A percentile compares a stretch with the other conserved stretches of the same genome.
phyloP scores from a whole-genome alignment of 2,888 invertebrate genomes.

The Cheiracanthium punctorium region DNA sequence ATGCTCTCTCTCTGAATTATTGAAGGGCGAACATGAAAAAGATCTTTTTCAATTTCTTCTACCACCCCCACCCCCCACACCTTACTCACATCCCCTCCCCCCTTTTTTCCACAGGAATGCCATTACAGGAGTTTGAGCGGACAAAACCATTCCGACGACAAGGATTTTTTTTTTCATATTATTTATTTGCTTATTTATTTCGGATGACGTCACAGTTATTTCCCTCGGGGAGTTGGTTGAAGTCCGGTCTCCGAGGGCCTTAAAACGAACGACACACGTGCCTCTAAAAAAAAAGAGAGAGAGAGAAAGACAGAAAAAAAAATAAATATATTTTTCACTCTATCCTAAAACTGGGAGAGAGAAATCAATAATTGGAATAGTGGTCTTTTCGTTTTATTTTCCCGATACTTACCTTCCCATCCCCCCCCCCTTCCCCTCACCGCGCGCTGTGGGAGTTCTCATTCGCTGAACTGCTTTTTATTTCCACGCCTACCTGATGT shows the following conservation, averaged over 20 bases:
- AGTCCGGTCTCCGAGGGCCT: slow-evolving; percentile 47
- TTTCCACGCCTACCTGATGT: slow-evolving; percentile 31
- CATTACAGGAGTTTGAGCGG: slow-evolving; percentile 63
- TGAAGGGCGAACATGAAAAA: slow-evolving; percentile 63
- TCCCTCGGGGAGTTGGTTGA: slow-evolving; percentile 39
- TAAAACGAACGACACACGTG: slow-evolving; percentile 37
- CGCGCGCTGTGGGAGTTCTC: background rate
- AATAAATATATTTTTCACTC: slow-evolving; percentile 27
- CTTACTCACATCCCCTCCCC: no score
- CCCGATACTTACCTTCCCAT: background rate
- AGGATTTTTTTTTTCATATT: no score
- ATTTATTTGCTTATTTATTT: slow-evolving; percentile 51
- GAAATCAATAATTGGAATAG: slow-evolving; percentile 54
- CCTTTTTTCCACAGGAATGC: no score
- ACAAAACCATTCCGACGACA: slow-evolving; percentile 60
- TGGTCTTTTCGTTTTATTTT: slow-evolving; percentile 20
- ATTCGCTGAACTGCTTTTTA: slow-evolving; percentile 37
- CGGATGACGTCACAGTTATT: slow-evolving; percentile 42
- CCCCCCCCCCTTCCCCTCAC: background rate
- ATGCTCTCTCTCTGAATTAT: slow-evolving; percentile 63
- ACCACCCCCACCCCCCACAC: no score
- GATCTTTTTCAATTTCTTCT: slow-evolving; percentile 66
- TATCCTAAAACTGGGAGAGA: slow-evolving; percentile 26
- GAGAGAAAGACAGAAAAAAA: no score
- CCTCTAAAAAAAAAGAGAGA: slow-evolving; percentile 10